Evolutionary conservation across 2,113 vertebrate species (phyloP), one percentile per base, ranked within the genome.

Genomic region (Burhinus bistriatus): DNA sequence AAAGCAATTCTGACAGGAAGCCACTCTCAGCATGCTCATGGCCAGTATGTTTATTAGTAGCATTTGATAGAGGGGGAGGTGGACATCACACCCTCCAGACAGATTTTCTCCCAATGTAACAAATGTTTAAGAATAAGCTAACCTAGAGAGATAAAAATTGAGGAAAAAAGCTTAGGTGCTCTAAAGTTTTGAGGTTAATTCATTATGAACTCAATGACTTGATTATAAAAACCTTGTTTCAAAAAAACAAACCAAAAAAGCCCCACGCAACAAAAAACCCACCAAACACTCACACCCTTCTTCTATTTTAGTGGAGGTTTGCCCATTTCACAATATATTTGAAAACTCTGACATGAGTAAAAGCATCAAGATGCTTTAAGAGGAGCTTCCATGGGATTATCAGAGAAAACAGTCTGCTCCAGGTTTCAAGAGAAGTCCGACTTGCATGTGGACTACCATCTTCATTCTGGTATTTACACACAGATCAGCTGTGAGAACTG

Each of bases 1-100:
- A 54, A 44, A 83, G 78, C 32, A 29, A 21, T 58, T 87, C 32
- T 61, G 86, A 79, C 84, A 88, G 91, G 93, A 97, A 97, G 87
- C 45, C 65, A 44, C 58, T 9, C 91, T 51, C 58, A 23, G 38
- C 83, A 77, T 5, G 2, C 49, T 89, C 80, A 47, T 2, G 13
- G 83, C n/a, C 73, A 38, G 12, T 3, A 12, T 2, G 4, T 5
- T 40, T 45, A 36, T 11, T 9, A 32, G 15, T 11, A 82, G 49
- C 13, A 5, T 20, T n/a, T 34, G 64, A 47, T 26, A 58, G 61
- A 68, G 44, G 45, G 25, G 17, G 30, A 69, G 17, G 26, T 13
- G 17, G 11, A 34, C 32, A 12, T 2, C 12, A 70, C 11, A 66
- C 22, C 75, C 25, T 83, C 40, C 38, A 38, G 44, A 71, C 34